phyloP scores from a whole-genome alignment of 2,888 invertebrate genomes.

The Drosophila planitibia region DNA sequence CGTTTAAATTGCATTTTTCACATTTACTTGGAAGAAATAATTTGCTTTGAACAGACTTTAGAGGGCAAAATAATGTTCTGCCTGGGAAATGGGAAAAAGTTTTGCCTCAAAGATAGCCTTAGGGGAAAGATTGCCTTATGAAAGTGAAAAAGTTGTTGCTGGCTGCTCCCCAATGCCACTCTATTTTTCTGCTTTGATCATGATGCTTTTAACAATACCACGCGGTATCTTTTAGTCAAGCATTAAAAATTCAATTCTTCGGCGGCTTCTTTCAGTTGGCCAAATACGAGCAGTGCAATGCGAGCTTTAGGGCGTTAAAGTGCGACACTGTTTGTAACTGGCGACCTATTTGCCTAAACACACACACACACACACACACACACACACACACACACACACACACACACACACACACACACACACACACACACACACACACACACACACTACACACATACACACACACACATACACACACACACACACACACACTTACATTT shows the following conservation, averaged over 20 bases:
- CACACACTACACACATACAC: constrained; percentile 11
- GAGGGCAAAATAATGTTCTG: background rate
- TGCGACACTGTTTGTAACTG: constrained; percentile 59
- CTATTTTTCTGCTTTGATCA: background rate
- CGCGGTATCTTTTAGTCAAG: constrained; percentile 14
- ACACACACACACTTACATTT: constrained; percentile 20
- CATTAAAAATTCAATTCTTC: constrained; percentile 1
- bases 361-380: constrained; percentile 27
- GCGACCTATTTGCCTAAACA: constrained; percentile 77
- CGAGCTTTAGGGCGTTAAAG: constrained; percentile 68
- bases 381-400: constrained; percentile 7
- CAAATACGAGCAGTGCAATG: constrained; percentile 69
- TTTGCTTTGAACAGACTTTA: background rate
- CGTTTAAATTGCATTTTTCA: background rate
- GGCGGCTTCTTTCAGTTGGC: constrained; percentile 54
- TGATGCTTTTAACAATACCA: background rate
- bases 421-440: background rate
- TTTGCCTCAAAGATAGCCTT: background rate
- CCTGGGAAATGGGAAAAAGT: background rate
- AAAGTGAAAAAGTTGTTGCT: background rate
- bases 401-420: background rate
- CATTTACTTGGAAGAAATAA: background rate
- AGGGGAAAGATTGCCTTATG: background rate
- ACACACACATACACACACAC: constrained; percentile 1
- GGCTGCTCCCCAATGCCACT: background rate